Evolutionary conservation across 2,888 invertebrate species (phyloP).

Genomic region (Pristionchus arcanus): DNA sequence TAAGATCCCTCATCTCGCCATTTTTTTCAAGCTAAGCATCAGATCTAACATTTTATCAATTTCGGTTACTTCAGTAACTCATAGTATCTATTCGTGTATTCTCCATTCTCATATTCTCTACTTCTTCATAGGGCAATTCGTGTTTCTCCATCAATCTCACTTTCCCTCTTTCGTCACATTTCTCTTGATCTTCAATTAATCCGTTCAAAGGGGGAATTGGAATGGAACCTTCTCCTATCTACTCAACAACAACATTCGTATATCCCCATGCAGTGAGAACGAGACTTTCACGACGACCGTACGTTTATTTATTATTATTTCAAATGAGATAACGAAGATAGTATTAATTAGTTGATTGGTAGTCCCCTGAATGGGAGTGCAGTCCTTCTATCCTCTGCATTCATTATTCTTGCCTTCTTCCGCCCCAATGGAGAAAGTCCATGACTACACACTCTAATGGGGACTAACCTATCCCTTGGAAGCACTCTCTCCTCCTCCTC

Average conservation of each 20-base stretch:
- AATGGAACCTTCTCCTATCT: slow-evolving; percentile 32
- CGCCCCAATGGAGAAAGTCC: neutral
- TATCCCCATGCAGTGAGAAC: slow-evolving; percentile 35
- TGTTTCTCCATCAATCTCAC: neutral
- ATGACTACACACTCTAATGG: slow-evolving; percentile 24
- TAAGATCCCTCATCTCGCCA: neutral
- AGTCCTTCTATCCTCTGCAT: neutral
- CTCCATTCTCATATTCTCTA: neutral
- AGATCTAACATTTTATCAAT: neutral
- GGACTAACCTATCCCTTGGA: neutral
- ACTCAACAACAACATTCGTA: slow-evolving; percentile 29
- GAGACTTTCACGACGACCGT: slow-evolving; percentile 15
- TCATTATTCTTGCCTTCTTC: slow-evolving; percentile 16
- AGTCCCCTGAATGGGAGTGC: neutral
- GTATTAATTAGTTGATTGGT: neutral
- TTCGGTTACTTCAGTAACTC: no score
- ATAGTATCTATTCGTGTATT: neutral
- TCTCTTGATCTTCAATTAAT: neutral
- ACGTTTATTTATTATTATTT: neutral
- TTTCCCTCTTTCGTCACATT: neutral
- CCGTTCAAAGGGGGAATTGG: neutral
- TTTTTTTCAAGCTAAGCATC: no score
- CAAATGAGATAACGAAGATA: no score
- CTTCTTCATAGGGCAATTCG: slow-evolving; percentile 26
- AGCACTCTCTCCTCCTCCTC: neutral